These are phyloP conservation scores for Kradibia gibbosae DNA, from an alignment of 1,140 invertebrate species.

Conservation along the genomic window DNA sequence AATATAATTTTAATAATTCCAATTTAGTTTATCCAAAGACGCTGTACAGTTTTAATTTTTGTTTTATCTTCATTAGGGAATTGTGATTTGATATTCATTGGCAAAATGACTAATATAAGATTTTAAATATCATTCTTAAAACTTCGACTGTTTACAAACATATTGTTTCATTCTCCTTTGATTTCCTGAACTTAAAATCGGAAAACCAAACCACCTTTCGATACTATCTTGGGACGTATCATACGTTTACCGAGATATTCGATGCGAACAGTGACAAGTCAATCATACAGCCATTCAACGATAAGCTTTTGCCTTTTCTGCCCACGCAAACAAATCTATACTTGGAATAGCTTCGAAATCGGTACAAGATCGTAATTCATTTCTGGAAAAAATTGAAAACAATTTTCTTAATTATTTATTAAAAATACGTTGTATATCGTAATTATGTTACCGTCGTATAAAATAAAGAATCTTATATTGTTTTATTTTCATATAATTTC, in stretches of 20 bases:
- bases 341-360: slow-evolving; percentile 68
- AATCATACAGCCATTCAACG: slow-evolving; percentile 65
- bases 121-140: background rate
- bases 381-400: slow-evolving; percentile 56
- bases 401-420: background rate
- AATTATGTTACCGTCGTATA: too few species aligned
- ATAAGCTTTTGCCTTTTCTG: slow-evolving; percentile 68
- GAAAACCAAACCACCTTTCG: slow-evolving; percentile 1
- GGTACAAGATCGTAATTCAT: slow-evolving; percentile 62
- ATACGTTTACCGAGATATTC: slow-evolving; percentile 44
- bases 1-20: background rate
- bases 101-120: background rate
- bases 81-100: background rate
- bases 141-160: background rate
- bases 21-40: background rate
- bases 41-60: background rate
- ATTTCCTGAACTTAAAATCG: background rate
- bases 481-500: too few species aligned
- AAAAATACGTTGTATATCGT: background rate
- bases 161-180: background rate
- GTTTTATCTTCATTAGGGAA: background rate
- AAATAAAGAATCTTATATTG: too few species aligned
- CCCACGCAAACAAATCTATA: slow-evolving; percentile 68
- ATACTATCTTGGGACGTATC: slow-evolving; percentile 36
- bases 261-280: slow-evolving; percentile 66